Conservation (phyloP, 2,113 vertebrate species). For the Paramormyrops kingsleyae region DNA sequence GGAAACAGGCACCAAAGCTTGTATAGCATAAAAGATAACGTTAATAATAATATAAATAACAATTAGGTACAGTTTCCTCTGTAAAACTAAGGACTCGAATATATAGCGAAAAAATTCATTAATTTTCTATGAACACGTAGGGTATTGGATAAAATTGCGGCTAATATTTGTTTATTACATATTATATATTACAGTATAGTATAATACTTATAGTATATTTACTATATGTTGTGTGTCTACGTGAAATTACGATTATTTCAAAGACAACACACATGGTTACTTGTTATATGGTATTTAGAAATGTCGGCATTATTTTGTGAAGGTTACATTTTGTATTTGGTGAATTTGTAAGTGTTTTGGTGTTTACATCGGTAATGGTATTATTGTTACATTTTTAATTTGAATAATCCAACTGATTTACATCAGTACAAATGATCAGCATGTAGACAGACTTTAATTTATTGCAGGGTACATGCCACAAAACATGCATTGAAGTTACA, state of each 20-base stretch:
- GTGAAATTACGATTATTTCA: neutral
- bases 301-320: neutral
- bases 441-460: slow-evolving; percentile 65
- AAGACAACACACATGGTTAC: neutral
- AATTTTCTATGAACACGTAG: neutral
- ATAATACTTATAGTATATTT: neutral
- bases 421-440: slow-evolving; percentile 20
- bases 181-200: neutral
- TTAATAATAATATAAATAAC: neutral
- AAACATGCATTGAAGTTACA: slow-evolving; percentile 80
- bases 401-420: neutral
- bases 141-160: neutral
- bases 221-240: neutral
- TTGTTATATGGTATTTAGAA: neutral
- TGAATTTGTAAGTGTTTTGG: neutral
- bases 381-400: neutral
- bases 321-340: neutral
- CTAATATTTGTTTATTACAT: neutral
- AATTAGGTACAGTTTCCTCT: neutral
- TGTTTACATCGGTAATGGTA: neutral
- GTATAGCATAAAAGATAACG: neutral
- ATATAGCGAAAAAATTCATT: neutral
- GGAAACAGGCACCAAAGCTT: neutral
- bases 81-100: neutral
- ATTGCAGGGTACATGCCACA: slow-evolving; percentile 97